Base-by-base conservation (phyloP, 2,113 vertebrate genomes). In the Salvator merianae region DNA sequence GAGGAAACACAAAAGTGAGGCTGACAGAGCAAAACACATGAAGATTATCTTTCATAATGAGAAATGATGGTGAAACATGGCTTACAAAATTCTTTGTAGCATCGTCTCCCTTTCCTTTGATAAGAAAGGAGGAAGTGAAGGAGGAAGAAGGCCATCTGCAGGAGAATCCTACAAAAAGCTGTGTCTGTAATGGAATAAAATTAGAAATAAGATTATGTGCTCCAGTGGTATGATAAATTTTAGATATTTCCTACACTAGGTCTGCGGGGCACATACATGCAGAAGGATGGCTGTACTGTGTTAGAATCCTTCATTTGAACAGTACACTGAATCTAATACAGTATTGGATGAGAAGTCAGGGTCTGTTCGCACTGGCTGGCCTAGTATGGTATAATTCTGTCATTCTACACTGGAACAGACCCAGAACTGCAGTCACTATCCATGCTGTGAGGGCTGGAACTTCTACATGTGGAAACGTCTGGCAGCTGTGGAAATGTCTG, bases 11-110 rank as follows among this genome's bases (percentile, higher is more conserved):
- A 81, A 81, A 71, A 28, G 34, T 26, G 47, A 10, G 3, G 10
- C 55, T 59, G 79, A 81, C 71, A 71, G 65, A 36, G 28, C 47
- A 71, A 71, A 71, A 81, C 68, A 81, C 47, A 59, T 30, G 50
- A 24, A 38, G 79, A 34, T 38, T 81, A 34, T 81, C 32, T 66
- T 81, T 81, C 8, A 7, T 71, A 71, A 81, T 53, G 36, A 81
- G 79, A 50, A 71, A 81, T 81, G 79, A 22, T 38, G 38, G 69
- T 55, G 47, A 71, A 36, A 59, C 50, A 59, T 36, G 47, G 32
- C 16, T 70, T 47, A 47, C 43, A 47, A 55, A 55, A 50, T 36
- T n/a, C n/a, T n/a, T 55, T 34, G 18, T 18, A 34, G 24, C 26
- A 10, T 70, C 16, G 36, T 47, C 53, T 81, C 8, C 24, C 24